These are phyloP conservation scores for Scomber scombrus DNA, from an alignment of 2,113 vertebrate genomes.

Conservation along the genomic window DNA sequence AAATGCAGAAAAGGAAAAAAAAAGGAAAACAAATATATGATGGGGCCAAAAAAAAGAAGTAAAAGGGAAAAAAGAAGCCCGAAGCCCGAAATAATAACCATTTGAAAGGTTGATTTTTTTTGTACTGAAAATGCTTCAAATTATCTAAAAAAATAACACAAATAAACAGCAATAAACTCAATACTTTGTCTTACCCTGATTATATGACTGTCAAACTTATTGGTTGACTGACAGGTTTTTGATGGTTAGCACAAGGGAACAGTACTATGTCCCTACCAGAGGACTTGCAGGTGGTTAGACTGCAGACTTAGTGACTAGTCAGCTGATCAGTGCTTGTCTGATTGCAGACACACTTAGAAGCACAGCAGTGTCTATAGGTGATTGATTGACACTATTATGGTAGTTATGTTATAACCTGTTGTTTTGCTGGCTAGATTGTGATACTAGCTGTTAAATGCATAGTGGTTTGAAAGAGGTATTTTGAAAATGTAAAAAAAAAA, in stretches of 20 bases:
- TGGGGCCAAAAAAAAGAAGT: neutral
- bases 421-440: neutral
- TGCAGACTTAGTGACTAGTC: neutral
- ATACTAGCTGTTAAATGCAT: neutral
- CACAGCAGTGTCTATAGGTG: neutral
- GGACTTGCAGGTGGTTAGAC: neutral
- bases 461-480: neutral
- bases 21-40: neutral
- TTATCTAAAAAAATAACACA: no score
- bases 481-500: neutral
- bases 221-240: neutral
- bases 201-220: neutral
- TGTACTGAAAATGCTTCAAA: no score
- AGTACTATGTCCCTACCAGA: neutral
- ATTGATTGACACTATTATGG: conserved; percentile 30
- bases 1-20: conserved; percentile 13
- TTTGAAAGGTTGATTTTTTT: neutral
- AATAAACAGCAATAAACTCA: no score
- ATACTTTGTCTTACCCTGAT: neutral
- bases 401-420: neutral
- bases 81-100: neutral
- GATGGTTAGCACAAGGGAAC: neutral
- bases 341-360: conserved; percentile 5
- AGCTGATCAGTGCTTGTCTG: conserved; percentile 6
- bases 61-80: neutral